Base-by-base conservation (phyloP, 2,113 vertebrate genomes). In the Vireo altiloquus region DNA sequence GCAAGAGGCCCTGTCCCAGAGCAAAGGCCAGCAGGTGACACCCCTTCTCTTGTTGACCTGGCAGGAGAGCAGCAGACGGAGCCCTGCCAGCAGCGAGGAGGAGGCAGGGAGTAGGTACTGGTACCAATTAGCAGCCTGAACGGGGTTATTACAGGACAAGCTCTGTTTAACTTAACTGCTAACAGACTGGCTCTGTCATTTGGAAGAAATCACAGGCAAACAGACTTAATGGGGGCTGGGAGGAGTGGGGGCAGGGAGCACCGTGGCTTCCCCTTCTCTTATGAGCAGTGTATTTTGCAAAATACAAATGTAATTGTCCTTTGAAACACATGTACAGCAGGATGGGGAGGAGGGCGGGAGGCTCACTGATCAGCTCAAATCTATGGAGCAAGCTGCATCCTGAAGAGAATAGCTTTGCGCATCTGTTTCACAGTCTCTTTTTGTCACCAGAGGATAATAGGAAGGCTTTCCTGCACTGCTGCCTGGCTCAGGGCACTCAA, bases 141-240 rank as follows among this genome's bases (percentile, higher is more conserved):
- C 4, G 49, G 92, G 97, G 97, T 97, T 97, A 97, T 97, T 97
- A 97, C 96, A 97, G 97, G 97, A 97, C 96, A 96, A 96, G 93
- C 92, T 97, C 96, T 96, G 96, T 97, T 97, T 97, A 89, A 96
- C 96, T 97, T 97, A 97, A 97, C 96, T 95, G 96, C 95, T 96
- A 96, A 96, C 97, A 97, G 97, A 90, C 94, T 91, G 82, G 65
- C 92, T 94, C 87, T 95, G 90, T 94, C 95, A 90, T 92, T 95
- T 97, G 96, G 95, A 95, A 95, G 95, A 93, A 96, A 97, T 95
- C 94, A 90, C 72, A 94, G 93, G 79, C 96, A 91, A 97, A 93
- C 63, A 96, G 94, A 71, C 72, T 94, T 95, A 96, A 94, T 84
- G 72, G 96, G 86, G 86, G 94, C 95, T 94, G 1, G 8, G 75